Percentiles rank a stretch among this genome's conserved stretches.
These are phyloP conservation scores for Polyodon spathula DNA, from an alignment of 2,113 vertebrate genomes.

Conservation along the genomic window DNA sequence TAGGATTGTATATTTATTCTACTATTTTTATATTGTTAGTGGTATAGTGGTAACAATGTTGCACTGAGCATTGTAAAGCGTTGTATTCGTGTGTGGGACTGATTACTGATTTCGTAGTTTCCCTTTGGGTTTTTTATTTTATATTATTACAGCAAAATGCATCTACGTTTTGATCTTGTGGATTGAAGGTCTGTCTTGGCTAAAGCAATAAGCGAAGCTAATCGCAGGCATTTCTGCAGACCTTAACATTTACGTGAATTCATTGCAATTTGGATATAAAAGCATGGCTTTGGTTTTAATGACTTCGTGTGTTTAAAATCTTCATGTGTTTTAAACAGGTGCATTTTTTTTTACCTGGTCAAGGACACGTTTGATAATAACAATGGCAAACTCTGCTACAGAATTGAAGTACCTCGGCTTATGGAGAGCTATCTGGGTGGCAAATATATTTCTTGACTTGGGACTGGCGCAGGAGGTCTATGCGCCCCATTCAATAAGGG, in stretches of 20 bases:
- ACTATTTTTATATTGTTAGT: not conserved
- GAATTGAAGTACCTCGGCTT: conserved; percentile 27
- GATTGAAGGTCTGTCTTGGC: conserved; percentile 23
- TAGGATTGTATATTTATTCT: conserved; percentile 1
- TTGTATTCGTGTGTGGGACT: not conserved
- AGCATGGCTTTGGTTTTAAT: conserved; percentile 23
- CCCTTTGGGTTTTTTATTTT: not conserved
- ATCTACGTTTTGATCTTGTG: conserved; percentile 2
- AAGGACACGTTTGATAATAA: conserved; percentile 6
- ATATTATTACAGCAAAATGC: not conserved
- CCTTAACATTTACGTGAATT: conserved; percentile 23
- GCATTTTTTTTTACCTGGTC: conserved; percentile 20
- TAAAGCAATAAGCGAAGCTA: conserved; percentile 54
- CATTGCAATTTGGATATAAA: not conserved
- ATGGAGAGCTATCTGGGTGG: conserved; percentile 48
- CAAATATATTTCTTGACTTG: conserved; percentile 39
- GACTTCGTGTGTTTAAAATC: conserved; percentile 16
- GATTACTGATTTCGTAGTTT: not conserved
- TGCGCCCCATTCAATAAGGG: conserved; percentile 85
- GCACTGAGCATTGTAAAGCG: conserved; percentile 15
- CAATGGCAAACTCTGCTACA: conserved; percentile 34
- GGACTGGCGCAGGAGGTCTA: conserved; percentile 78
- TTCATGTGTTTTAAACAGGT: conserved; percentile 33
- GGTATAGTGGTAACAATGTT: conserved; percentile 29
- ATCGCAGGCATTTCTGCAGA: conserved; percentile 14